A percentile compares a stretch with the other conserved stretches of the same genome.
Conservation (phyloP, 2,888 invertebrate species). For the Onchidella celtica region DNA sequence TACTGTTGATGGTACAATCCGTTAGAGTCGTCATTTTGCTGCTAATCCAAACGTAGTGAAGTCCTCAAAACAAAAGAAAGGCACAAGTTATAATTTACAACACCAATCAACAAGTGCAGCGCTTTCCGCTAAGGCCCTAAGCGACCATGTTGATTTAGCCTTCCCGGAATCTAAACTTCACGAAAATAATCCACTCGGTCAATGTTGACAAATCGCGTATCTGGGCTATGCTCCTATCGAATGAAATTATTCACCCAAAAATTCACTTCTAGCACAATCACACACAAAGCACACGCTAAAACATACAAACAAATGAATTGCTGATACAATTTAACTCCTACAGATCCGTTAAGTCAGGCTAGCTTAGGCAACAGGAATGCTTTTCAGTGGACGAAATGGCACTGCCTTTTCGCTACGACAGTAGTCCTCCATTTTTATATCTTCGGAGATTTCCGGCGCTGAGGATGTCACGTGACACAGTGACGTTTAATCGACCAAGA, state of each 20-base stretch:
- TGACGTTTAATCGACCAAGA: conserved; percentile 47
- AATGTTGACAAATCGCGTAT: too few species aligned
- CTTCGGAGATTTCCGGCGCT: conserved; percentile 36
- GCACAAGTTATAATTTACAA: neutral
- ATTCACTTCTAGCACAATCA: neutral
- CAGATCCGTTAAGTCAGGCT: neutral
- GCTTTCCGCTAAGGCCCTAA: too few species aligned
- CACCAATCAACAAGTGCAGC: neutral
- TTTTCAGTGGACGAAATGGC: neutral
- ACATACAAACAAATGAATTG: neutral
- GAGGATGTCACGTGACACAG: conserved; percentile 38
- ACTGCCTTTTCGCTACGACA: conserved; percentile 13
- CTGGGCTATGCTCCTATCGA: too few species aligned
- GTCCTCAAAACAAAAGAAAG: too few species aligned
- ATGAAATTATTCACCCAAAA: too few species aligned
- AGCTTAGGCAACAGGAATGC: neutral
- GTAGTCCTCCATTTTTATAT: conserved; percentile 46
- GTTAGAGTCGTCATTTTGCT: conserved; percentile 60
- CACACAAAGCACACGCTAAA: neutral
- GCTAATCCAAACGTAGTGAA: too few species aligned
- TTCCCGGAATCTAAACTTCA: too few species aligned
- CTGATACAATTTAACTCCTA: neutral
- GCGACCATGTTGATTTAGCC: too few species aligned
- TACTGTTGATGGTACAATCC: conserved; percentile 55
- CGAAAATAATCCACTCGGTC: too few species aligned